phyloP scores from a whole-genome alignment of 1,140 invertebrate species.

The Planococcus citri region DNA sequence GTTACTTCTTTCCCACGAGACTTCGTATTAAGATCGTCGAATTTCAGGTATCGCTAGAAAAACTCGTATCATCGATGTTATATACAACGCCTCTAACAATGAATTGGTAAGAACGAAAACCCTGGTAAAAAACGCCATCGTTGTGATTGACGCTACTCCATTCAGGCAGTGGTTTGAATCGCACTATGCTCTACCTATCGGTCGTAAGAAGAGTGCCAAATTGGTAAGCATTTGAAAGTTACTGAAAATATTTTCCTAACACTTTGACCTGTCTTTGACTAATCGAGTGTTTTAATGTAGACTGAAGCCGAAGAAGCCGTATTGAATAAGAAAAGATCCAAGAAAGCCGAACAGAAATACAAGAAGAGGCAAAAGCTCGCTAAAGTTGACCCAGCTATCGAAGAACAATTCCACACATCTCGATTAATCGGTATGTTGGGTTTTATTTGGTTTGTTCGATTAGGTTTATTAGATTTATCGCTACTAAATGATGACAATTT shows the following conservation, averaged over 20 bases:
- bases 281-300: constrained; percentile 37
- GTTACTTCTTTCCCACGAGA: too few species aligned
- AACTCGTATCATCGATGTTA: constrained; percentile 97
- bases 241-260: not conserved
- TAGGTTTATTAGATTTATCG: not conserved
- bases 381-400: constrained; percentile 82
- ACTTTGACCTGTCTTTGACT: not conserved
- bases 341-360: constrained; percentile 88
- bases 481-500: constrained; percentile 20
- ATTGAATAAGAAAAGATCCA: constrained; percentile 85
- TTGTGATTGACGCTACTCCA: constrained; percentile 94
- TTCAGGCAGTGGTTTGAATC: constrained; percentile 98
- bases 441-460: constrained; percentile 4
- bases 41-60: constrained; percentile 67
- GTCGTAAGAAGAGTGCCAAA: constrained; percentile 92
- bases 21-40: too few species aligned
- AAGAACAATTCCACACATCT: constrained; percentile 94
- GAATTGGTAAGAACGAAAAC: constrained; percentile 99
- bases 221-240: constrained; percentile 66
- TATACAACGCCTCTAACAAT: constrained; percentile 99
- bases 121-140: constrained; percentile 94
- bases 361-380: constrained; percentile 78
- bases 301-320: constrained; percentile 88
- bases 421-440: constrained; percentile 67
- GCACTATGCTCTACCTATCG: constrained; percentile 87